Evolutionary conservation across 2,113 vertebrate genomes (phyloP).

Genomic region (Xiphorhynchus elegans): DNA sequence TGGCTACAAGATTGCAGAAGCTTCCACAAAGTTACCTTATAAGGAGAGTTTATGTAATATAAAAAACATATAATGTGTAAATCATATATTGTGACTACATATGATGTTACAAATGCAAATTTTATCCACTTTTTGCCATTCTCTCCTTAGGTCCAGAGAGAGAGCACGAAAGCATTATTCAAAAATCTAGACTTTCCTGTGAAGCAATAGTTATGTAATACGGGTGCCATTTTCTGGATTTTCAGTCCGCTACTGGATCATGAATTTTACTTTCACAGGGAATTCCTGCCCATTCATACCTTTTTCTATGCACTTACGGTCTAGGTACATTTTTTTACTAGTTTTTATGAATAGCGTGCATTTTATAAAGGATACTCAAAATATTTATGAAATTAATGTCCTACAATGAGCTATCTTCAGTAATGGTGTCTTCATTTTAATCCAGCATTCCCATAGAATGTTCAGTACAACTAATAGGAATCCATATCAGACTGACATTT

Average conservation of each 20-base stretch:
- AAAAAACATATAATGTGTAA: neutral
- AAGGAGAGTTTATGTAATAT: neutral
- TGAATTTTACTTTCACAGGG: neutral
- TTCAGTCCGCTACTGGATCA: neutral
- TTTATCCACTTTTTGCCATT: neutral
- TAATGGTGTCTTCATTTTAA: neutral
- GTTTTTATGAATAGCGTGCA: neutral
- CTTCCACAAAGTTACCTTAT: neutral
- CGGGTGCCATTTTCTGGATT: neutral
- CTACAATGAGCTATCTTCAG: neutral
- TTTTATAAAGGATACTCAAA: neutral
- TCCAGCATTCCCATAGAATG: neutral
- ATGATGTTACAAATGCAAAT: neutral
- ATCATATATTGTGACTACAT: neutral
- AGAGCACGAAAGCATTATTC: neutral
- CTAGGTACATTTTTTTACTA: neutral
- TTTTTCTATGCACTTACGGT: neutral
- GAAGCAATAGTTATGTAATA: neutral
- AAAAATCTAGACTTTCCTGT: neutral
- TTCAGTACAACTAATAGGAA: neutral
- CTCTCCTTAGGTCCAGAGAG: neutral
- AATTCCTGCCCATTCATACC: too few relatives aligned
- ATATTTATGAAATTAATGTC: neutral
- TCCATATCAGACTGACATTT: neutral
- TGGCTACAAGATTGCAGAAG: neutral